Base-by-base conservation (phyloP, 2,113 vertebrate species). In the Paratilapia polleni region DNA sequence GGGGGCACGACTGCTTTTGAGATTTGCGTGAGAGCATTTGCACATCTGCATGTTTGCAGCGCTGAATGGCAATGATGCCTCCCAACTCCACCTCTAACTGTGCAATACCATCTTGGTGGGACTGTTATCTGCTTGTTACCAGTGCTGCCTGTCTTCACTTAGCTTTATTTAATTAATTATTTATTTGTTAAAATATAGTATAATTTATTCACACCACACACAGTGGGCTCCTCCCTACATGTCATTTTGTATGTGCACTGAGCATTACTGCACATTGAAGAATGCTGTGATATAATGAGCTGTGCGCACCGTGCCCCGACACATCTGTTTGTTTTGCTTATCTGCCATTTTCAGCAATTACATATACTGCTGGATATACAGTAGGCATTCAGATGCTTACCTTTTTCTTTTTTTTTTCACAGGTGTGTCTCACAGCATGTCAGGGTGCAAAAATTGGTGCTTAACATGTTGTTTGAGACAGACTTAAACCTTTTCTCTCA, bases 311-410 rank as follows among this genome's bases (percentile, higher is more conserved):
- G 77, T 76, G 83, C n/a, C 61, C 19, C 75, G 77, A 86, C 88
- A 80, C 75, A 80, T 87, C 76, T 87, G 84, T 85, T 84, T 88
- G 75, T 83, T 88, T 87, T 86, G 70, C 79, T 85, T 78, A 78
- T 86, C 70, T 81, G 63, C 77, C 57, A 8, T 87, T 87, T 87
- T 87, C 4, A 59, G 78, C 64, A 73, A 62, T 84, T 80, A 57
- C 36, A 6, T 62, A 56, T 77, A 43, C 76, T 83, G 66, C 56
- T 82, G 47, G 19, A 78, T 78, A 26, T 77, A 82, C 78, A 74
- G 76, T 7, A 77, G 47, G 19, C 62, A 17, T 85, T 76, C 60
- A 0, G 22, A 2, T n/a, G 28, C 4, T 81, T 66, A 19, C 14
- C 13, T 57, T 4, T 28, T 28, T 56, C 13, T 5, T 34, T 20